Evolutionary conservation across 2,113 vertebrate genomes (phyloP).

Genomic region (Danio rerio): DNA sequence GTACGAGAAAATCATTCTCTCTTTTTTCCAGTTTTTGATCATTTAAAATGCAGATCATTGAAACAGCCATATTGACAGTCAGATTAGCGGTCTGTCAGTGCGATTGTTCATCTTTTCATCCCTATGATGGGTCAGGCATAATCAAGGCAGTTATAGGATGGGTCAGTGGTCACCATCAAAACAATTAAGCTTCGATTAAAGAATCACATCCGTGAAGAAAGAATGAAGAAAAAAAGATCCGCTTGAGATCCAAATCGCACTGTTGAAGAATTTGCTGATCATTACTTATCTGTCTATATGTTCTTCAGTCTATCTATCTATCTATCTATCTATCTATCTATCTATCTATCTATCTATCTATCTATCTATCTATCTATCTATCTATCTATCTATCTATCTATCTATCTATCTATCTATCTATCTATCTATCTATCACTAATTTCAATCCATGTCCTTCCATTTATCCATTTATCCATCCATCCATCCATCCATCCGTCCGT

Average conservation of each 20-base stretch:
- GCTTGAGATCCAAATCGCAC: background rate
- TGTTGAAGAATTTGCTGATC: background rate
- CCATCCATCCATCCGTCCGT: too few relatives aligned
- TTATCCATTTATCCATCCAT: too few relatives aligned
- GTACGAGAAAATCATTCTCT: too few relatives aligned
- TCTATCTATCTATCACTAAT: too few relatives aligned
- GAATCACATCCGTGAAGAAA: background rate
- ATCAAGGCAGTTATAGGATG: background rate
- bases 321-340: too few relatives aligned
- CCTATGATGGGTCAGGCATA: background rate
- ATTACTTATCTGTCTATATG: background rate
- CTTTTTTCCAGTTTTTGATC: background rate
- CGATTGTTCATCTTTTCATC: background rate
- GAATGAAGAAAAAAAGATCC: background rate
- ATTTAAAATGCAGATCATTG: background rate
- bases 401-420: too few relatives aligned
- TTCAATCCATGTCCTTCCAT: too few relatives aligned
- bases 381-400: too few relatives aligned
- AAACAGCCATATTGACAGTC: background rate
- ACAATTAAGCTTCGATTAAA: background rate
- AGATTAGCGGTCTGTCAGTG: background rate
- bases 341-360: too few relatives aligned
- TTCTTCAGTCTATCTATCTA: too few relatives aligned
- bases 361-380: too few relatives aligned
- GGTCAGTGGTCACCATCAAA: background rate